A percentile compares a stretch with the other conserved stretches of the same genome.
These are phyloP conservation scores for Bostrychus sinensis DNA, from an alignment of 2,113 vertebrate genomes.

Conservation along the genomic window DNA sequence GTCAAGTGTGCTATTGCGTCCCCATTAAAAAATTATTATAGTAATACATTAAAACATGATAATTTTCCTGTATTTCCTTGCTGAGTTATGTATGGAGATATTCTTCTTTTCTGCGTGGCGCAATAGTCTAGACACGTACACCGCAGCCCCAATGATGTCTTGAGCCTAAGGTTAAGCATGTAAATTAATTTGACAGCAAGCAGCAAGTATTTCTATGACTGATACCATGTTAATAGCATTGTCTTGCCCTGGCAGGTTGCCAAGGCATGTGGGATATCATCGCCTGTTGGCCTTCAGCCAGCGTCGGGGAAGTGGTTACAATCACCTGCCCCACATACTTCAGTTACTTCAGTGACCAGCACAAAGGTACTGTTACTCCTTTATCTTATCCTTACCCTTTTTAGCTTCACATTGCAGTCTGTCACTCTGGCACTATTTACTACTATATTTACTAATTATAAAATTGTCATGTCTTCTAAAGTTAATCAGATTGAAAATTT, in stretches of 20 bases:
- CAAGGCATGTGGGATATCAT: slow-evolving; percentile 89
- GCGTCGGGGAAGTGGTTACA: slow-evolving; percentile 83
- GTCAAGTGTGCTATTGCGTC: neutral
- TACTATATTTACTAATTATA: too few relatives aligned
- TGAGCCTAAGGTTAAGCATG: neutral
- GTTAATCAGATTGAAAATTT: too few relatives aligned
- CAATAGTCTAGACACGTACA: neutral
- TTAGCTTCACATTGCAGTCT: too few relatives aligned
- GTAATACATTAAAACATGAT: neutral
- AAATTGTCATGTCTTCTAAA: too few relatives aligned
- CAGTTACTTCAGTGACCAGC: slow-evolving; percentile 80
- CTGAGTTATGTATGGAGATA: neutral
- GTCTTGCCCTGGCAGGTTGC: slow-evolving; percentile 79
- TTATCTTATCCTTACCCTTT: too few relatives aligned
- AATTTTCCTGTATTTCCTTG: neutral
- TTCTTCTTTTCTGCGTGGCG: neutral
- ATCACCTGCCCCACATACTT: slow-evolving; percentile 86
- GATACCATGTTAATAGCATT: slow-evolving; percentile 22
- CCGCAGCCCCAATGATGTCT: neutral
- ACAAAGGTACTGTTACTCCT: slow-evolving; percentile 62
- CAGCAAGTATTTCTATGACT: neutral
- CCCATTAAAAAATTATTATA: neutral
- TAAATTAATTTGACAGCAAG: slow-evolving; percentile 6
- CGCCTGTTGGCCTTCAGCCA: slow-evolving; percentile 90
- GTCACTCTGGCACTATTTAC: too few relatives aligned